A percentile compares a stretch with the other conserved stretches of the same genome.
These are phyloP conservation scores for Limonius californicus DNA, from an alignment of 1,140 invertebrate species.

Conservation along the genomic window DNA sequence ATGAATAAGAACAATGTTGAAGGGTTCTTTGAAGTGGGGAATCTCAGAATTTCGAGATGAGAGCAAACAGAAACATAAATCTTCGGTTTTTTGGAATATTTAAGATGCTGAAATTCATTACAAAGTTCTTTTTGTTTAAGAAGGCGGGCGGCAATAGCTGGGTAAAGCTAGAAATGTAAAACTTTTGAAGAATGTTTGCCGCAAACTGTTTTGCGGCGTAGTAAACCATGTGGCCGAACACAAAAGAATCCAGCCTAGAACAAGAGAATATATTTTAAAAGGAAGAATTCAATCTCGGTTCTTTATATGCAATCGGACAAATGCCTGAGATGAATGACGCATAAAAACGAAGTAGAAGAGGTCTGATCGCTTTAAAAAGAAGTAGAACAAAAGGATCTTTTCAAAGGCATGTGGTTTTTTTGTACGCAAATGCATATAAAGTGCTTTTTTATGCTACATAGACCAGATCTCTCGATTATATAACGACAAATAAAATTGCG, in stretches of 20 bases:
- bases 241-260: slow-evolving; percentile 3
- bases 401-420: slow-evolving; percentile 2
- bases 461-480: slow-evolving; percentile 1
- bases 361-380: slow-evolving; percentile 8
- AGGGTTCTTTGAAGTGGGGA: too few species aligned
- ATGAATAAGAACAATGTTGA: too few species aligned
- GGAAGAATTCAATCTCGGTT: slow-evolving; percentile 4
- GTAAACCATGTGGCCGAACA: not conserved
- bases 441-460: not conserved
- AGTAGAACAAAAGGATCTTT: slow-evolving; percentile 6
- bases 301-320: slow-evolving; percentile 10
- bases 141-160: not conserved
- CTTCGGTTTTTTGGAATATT: not conserved
- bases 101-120: not conserved
- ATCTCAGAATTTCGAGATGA: not conserved
- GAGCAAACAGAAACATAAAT: not conserved
- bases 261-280: slow-evolving; percentile 3
- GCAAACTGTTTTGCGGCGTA: not conserved
- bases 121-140: not conserved
- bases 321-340: slow-evolving; percentile 8
- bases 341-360: slow-evolving; percentile 8
- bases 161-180: not conserved
- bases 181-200: not conserved
- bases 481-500: not conserved
- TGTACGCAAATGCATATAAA: slow-evolving; percentile 6